Base-by-base conservation (phyloP, 2,888 invertebrate genomes). In the Rhagophthalmus giganteus region DNA sequence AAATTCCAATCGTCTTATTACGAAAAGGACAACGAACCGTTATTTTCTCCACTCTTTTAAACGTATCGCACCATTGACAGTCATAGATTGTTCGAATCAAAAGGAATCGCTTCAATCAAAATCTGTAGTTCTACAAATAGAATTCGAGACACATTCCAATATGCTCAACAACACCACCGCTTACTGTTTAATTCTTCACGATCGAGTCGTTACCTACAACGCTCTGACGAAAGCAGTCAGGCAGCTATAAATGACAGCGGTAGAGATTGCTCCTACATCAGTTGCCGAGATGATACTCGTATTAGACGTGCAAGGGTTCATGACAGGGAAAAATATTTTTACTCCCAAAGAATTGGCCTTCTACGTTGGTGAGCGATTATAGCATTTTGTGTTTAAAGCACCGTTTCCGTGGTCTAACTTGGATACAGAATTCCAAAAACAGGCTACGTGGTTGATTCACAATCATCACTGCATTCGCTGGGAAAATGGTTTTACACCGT, bases 111-210 rank as follows among this genome's bases (percentile, higher is more conserved):
- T 44, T 10, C 40, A 50, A 37, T 6, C 10, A 8, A 15, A 35
- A 12, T 10, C 50, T 5, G 50, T 50, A n/a, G 38, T 37, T 10
- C 12, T 48, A 10, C 14, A 32, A 31, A 13, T 50, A 10, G 50
- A 50, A 37, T 38, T 37, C 25, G 44, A 50, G 32, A 50, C 37
- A 12, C 8, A 28, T 10, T 2, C 10, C 35, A 38, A 44, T 37
- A 13, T 50, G 4, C 26, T 30, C 9, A 12, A 14, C 2, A 15
- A 50, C 20, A 44, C 38, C 7, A 32, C 42, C 7, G 38, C 50
- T 10, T 50, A 28, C 14, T 50, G 38, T 32, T 38, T 50, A 35
- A 38, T 50, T 38, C 14, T 50, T 13, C 44, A 50, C 32, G 44
- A 44, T 24, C 24, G 12, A 20, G 32, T 41, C 3, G 12, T 12